Conservation (phyloP, 2,888 invertebrate genomes). For the Sphaeridia pumilis region DNA sequence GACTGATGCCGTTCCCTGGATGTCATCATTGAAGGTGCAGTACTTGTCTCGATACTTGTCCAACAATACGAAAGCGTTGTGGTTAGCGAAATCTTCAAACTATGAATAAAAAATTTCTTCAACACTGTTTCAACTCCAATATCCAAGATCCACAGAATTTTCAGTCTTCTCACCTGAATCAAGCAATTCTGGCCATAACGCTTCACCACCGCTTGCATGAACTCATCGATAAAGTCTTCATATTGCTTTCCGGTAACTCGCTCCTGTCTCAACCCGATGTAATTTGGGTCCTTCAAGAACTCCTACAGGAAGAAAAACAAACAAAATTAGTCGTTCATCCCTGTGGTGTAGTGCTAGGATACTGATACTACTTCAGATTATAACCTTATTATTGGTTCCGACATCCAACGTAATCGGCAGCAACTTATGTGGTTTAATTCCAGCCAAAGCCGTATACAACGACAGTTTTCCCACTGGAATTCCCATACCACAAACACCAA, state of each 20-base stretch:
- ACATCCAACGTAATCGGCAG: slow-evolving; percentile 90
- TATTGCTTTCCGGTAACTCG: slow-evolving; percentile 73
- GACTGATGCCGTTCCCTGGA: slow-evolving; percentile 94
- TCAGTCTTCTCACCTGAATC: slow-evolving; percentile 48
- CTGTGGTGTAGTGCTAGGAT: neutral
- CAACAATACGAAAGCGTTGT: slow-evolving; percentile 87
- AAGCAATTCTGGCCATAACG: slow-evolving; percentile 75
- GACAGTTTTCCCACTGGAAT: slow-evolving; percentile 96
- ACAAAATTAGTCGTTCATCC: neutral
- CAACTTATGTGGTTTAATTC: slow-evolving; percentile 89
- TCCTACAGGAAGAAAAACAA: slow-evolving; percentile 42
- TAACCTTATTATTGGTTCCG: slow-evolving; percentile 72
- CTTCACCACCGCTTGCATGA: slow-evolving; percentile 80
- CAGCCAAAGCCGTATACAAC: slow-evolving; percentile 92
- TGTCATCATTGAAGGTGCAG: slow-evolving; percentile 98
- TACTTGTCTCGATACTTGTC: slow-evolving; percentile 75
- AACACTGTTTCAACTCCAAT: too few species aligned
- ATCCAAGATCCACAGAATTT: too few species aligned
- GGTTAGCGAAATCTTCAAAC: slow-evolving; percentile 98
- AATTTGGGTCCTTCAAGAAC: slow-evolving; percentile 81
- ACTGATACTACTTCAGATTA: slow-evolving; percentile 12
- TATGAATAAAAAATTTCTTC: too few species aligned
- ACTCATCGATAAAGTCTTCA: slow-evolving; percentile 91
- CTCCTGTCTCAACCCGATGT: slow-evolving; percentile 80
- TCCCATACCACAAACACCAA: slow-evolving; percentile 97